Evolutionary conservation across 2,113 vertebrate genomes (phyloP).

Genomic region (Phoxinus phoxinus): DNA sequence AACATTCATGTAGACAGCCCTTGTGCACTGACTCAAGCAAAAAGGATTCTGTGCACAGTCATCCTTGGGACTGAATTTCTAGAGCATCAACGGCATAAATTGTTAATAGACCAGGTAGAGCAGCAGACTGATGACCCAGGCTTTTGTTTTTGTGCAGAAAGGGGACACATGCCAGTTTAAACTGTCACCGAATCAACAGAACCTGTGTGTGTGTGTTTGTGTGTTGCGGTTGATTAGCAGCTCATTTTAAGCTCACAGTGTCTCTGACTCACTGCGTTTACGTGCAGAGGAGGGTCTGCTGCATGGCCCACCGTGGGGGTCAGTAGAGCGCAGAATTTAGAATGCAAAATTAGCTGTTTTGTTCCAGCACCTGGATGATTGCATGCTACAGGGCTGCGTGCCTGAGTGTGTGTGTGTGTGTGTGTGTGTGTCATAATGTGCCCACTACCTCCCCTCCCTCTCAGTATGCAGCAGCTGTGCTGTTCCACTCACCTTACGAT

Average conservation of each 20-base stretch:
- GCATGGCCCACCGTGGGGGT: neutral
- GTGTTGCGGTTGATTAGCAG: slow-evolving; percentile 11
- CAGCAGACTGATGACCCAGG: neutral
- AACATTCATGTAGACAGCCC: neutral
- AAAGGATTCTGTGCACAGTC: neutral
- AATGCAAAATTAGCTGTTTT: slow-evolving; percentile 25
- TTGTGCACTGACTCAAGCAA: neutral
- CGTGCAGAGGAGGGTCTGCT: slow-evolving; percentile 7
- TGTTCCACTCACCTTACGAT: neutral
- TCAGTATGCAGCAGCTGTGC: neutral
- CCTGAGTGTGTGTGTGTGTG: neutral
- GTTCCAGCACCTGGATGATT: slow-evolving; percentile 45
- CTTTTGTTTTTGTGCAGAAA: neutral
- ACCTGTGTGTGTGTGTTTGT: neutral
- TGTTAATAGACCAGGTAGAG: slow-evolving; percentile 17
- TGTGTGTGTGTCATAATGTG: neutral
- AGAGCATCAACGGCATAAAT: neutral
- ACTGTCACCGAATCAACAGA: neutral
- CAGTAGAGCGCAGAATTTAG: slow-evolving; percentile 5
- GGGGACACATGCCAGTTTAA: neutral
- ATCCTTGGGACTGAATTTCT: neutral
- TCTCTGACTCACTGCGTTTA: neutral
- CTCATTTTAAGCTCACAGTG: neutral
- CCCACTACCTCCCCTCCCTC: neutral
- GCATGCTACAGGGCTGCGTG: slow-evolving; percentile 15